phyloP scores from a whole-genome alignment of 2,797 vertebrate species.

The Tokudaia tokunoshimensis region DNA sequence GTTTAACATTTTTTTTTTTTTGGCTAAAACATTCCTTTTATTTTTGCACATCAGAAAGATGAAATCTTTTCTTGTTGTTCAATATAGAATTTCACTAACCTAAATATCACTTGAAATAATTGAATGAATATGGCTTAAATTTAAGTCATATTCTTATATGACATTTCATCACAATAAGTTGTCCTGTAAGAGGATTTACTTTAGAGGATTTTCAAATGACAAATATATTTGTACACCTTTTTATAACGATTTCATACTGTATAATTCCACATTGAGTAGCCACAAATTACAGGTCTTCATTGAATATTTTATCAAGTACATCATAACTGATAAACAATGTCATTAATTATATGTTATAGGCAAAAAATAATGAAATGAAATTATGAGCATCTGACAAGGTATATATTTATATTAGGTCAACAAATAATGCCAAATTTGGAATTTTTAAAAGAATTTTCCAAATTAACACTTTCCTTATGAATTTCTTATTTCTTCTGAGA shows the following conservation, averaged over 20 bases:
- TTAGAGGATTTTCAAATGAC: constrained; percentile 51
- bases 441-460: neutral
- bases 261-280: neutral
- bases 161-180: constrained; percentile 27
- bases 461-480: constrained; percentile 13
- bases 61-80: neutral
- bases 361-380: neutral
- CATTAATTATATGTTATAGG: neutral
- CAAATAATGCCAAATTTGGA: constrained; percentile 21
- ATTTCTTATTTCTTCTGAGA: neutral
- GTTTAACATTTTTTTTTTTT: constrained; percentile 52
- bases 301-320: neutral
- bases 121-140: neutral
- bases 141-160: constrained; percentile 14
- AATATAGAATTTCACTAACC: neutral
- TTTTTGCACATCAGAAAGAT: constrained; percentile 8
- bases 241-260: neutral
- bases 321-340: neutral
- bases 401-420: constrained; percentile 12
- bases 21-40: neutral
- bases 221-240: neutral
- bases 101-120: constrained; percentile 30
- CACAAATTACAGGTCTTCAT: neutral
- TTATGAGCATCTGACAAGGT: neutral
- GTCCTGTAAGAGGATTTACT: constrained; percentile 12